These are phyloP conservation scores for Lasiurus borealis DNA, from an alignment of 2,113 vertebrate genomes.

Conservation along the genomic window DNA sequence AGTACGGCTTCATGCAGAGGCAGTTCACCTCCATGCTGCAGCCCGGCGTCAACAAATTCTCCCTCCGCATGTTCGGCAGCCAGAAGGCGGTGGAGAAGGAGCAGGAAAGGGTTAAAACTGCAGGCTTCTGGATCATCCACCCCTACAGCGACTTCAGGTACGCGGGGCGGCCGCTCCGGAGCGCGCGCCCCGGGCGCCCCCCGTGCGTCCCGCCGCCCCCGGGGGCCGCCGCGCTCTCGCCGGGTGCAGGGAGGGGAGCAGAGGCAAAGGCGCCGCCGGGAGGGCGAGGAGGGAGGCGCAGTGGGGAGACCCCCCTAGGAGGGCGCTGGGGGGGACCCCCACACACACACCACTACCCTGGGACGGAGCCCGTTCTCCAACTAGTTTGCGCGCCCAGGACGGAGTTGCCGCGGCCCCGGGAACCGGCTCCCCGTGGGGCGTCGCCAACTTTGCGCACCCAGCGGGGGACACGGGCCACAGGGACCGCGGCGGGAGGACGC, in stretches of 20 bases:
- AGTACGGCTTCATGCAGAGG: slow-evolving; percentile 96
- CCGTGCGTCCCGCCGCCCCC: background rate
- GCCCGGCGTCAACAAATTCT: slow-evolving; percentile 99
- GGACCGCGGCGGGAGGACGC: background rate
- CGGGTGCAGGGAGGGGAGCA: background rate
- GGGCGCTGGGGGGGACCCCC: too few relatives aligned
- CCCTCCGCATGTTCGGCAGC: slow-evolving; percentile 98
- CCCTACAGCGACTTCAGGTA: slow-evolving; percentile 99
- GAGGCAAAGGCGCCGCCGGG: too few relatives aligned
- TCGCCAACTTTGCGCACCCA: background rate
- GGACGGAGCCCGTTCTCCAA: background rate
- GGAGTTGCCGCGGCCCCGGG: background rate
- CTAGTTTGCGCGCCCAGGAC: slow-evolving; percentile 9
- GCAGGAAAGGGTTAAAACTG: slow-evolving; percentile 98
- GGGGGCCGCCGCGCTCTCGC: background rate
- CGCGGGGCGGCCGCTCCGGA: too few relatives aligned
- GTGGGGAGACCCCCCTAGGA: too few relatives aligned
- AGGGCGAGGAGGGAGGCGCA: too few relatives aligned
- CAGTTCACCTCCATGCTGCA: slow-evolving; percentile 99
- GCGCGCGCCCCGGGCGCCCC: too few relatives aligned
- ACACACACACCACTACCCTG: too few relatives aligned
- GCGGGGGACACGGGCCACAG: background rate
- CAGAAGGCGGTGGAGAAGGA: slow-evolving; percentile 99
- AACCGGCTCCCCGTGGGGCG: background rate
- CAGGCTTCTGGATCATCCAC: slow-evolving; percentile 99